Base-by-base conservation (phyloP, 1,140 invertebrate species). In the Bradynema listronoti region DNA sequence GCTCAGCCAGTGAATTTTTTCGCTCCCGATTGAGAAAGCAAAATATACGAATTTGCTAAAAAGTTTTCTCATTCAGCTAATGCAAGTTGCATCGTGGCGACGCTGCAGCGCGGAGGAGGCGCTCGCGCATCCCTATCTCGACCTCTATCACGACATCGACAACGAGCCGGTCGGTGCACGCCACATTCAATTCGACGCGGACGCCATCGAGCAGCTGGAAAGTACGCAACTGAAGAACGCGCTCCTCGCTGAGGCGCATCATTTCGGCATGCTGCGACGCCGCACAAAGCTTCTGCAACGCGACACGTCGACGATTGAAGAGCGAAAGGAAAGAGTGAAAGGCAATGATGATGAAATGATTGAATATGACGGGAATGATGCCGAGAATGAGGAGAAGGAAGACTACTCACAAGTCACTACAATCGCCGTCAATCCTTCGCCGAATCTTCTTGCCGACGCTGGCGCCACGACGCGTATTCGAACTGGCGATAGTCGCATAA, bases 31-130 rank as follows among this genome's bases (percentile, higher is more conserved):
- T 39, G 36, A 39, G 36, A 11, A 39, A 11, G 19, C 19, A 11
- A 19, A 39, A 19, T 39, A 11, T 39, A 11, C 36, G 19, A 22
- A 22, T 4, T 43, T 43, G 47, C 27, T 50, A 19, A 50, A 50
- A 50, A 50, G 4, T 4, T 2, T 11, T 9, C 7, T 30, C 33
- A 7, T 9, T 60, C 11, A 41, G 32, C 47, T 68, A 36, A 50
- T 67, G 56, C 52, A 68, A 60, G 42, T 67, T 6, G 63, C 63
- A n/a, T 51, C 63, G n/a, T 68, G 61, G 61, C 45, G 51, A 39
- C 41, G 70, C 9, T 64, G 65, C 50, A 70, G 41, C 24, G 70
- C 73, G 1, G 71, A 73, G 52, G 64, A 72, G n/a, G 70, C 70
- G 7, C 47, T 63, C 14, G 30, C 32, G 9, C 71, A 75, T 46